Base-by-base conservation (phyloP, 37 sponge, comb jelly and placozoan species). In the Aplysina aerophoba region DNA sequence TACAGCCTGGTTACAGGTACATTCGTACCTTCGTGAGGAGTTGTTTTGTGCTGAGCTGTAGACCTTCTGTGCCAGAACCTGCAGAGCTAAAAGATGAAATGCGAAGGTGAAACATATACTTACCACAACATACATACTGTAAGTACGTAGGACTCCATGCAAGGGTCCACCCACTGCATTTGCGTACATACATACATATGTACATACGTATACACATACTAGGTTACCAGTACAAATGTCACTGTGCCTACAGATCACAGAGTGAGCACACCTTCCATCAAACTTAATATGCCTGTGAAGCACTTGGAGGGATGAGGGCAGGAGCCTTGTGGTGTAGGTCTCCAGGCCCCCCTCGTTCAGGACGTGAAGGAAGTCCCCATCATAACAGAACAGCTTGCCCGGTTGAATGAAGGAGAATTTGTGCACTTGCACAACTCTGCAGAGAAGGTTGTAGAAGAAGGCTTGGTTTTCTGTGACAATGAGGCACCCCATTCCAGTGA, bases 271-370 rank as follows among this genome's bases (percentile, higher is more conserved):
- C 71, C 71, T 69, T 30, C 34, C 71, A 34, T 30, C 34, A 35
- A 69, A 69, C 33, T 17, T 36, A 24, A 75, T 31, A 24, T 40
- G 50, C 37, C 39, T 40, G 78, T 75, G 37, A 14, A 75, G 53
- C n/a, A 39, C 53, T 22, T 75, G 33, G 24, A 75, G 24, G 54
- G 25, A 40, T 16, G 78, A 24, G 21, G 78, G 78, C 20, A 75
- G 78, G 15, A 75, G 78, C n/a, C 78, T 5, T 17, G 54, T 50
- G 44, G 78, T 75, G 25, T 75, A 75, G 25, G 38, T 50, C 78
- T 75, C 78, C 78, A 75, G 53, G 22, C 78, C 78, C 78, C 39
- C 16, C 15, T 75, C 78, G 24, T 75, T 75, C n/a, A 75, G 44
- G 41, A 75, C 41, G 24, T 75, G 54, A 13, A 75, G 53, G 54